Base-by-base conservation (phyloP, 2,113 vertebrate species). In the Phyllostomus discolor region DNA sequence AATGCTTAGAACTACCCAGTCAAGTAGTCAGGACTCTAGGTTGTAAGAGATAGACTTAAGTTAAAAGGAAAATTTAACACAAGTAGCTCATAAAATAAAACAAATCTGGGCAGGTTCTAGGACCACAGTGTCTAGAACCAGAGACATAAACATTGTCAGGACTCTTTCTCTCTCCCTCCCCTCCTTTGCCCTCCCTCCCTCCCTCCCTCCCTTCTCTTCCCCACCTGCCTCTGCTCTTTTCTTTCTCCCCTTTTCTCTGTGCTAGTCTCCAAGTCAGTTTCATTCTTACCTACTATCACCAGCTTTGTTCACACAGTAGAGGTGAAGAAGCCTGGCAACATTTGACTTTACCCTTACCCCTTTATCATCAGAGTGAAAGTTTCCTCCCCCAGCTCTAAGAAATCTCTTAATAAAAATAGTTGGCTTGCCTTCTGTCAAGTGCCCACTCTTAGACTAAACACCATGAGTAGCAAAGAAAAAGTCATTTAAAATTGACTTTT, bases 31-130 rank as follows among this genome's bases (percentile, higher is more conserved):
- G 16, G 43, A 93, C 17, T 79, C 46, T 59, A 78, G 59, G 26
- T 52, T 87, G 33, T 86, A 86, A 73, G 93, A 69, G 57, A 59
- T 2, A 91, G 33, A 66, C 41, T 87, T 83, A 66, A 22, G 10
- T 52, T 14, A 48, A 38, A 94, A 72, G 15, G 81, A 4, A 31
- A n/a, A 78, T 91, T 87, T 38, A 79, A 59, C 24, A 88, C 33
- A 64, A 66, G 43, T 22, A 48, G 64, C 9, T 80, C 35, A 59
- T 73, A 73, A 59, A 57, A 62, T 38, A 12, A 94, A 83, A 48
- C 26, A 46, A 19, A 31, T 19, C 15, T 59, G 35, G 35, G 7
- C 2, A 48, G 82, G 38, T 69, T 48, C 52, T n/a, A 38, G 66
- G 35, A 62, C 22, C 50, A 84, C 4, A 43, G 9, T 17, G 54